Percentiles rank a stretch among this genome's conserved stretches.
These are phyloP conservation scores for Stenoptilia bipunctidactyla DNA, from an alignment of 2,888 invertebrate species.

Conservation along the genomic window DNA sequence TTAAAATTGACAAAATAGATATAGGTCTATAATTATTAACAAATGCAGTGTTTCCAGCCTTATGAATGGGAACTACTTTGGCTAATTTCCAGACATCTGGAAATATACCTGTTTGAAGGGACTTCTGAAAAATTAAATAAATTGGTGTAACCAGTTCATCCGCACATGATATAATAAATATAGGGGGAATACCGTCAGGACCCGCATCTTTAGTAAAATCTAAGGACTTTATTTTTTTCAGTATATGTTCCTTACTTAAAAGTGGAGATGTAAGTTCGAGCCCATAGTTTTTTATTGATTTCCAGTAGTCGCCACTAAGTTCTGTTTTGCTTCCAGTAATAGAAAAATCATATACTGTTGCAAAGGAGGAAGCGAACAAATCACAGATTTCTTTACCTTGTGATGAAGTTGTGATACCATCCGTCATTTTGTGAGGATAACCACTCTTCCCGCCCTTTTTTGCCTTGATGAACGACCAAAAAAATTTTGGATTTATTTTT, in stretches of 20 bases:
- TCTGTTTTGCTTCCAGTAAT: background rate
- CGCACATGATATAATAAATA: too few species aligned
- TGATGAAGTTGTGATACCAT: background rate
- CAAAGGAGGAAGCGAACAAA: conserved; percentile 1
- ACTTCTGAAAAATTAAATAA: too few species aligned
- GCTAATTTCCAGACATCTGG: too few species aligned
- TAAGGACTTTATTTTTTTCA: background rate
- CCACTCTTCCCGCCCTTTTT: background rate
- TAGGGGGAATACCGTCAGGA: too few species aligned
- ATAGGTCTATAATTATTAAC: too few species aligned
- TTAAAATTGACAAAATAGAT: too few species aligned
- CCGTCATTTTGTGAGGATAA: background rate
- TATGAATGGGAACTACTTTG: too few species aligned
- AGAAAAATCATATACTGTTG: background rate
- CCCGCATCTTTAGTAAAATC: too few species aligned
- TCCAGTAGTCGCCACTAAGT: background rate
- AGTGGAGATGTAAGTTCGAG: background rate
- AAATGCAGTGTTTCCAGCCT: too few species aligned
- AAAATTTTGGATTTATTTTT: background rate
- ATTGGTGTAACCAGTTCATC: too few species aligned
- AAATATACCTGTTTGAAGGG: too few species aligned
- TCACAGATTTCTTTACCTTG: background rate
- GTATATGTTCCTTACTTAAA: conserved; percentile 7
- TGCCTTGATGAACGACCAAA: background rate
- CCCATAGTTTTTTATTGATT: too few species aligned